phyloP scores from a whole-genome alignment of 2,888 invertebrate species.

The Pandemis heparana region DNA sequence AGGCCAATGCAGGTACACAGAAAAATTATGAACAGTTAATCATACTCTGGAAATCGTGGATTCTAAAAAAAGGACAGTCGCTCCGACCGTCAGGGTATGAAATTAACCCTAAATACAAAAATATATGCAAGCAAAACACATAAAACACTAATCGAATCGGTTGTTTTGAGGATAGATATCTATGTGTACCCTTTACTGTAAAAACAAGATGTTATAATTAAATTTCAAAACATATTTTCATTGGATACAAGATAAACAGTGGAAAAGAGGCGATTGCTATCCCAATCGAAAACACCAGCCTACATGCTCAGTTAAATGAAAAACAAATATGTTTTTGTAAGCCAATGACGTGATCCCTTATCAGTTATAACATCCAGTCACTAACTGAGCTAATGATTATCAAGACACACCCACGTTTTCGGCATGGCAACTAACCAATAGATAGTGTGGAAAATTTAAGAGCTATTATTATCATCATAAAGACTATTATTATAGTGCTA shows the following conservation, averaged over 20 bases:
- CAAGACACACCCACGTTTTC: constrained; percentile 80
- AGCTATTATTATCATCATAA: neutral
- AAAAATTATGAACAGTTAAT: no score
- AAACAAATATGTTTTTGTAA: constrained; percentile 81
- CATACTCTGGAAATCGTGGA: no score
- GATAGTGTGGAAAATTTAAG: constrained; percentile 21
- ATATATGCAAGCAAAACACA: neutral
- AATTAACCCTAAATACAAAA: neutral
- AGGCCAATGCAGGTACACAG: no score
- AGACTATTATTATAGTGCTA: neutral
- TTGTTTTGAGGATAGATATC: constrained; percentile 6
- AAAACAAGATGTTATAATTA: constrained; percentile 67
- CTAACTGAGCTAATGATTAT: constrained; percentile 62
- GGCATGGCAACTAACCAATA: constrained; percentile 75
- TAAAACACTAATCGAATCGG: neutral
- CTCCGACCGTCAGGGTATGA: no score
- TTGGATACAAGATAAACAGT: constrained; percentile 80
- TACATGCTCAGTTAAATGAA: constrained; percentile 62
- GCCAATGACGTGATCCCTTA: constrained; percentile 67
- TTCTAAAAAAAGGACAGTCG: no score
- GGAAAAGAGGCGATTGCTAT: constrained; percentile 74
- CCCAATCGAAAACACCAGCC: constrained; percentile 75
- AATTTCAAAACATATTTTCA: constrained; percentile 79
- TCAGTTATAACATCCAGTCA: constrained; percentile 62
- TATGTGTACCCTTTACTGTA: constrained; percentile 21